phyloP scores from a whole-genome alignment of 2,113 vertebrate genomes.

The crab-eating macaque (Macaca fascicularis) region DNA sequence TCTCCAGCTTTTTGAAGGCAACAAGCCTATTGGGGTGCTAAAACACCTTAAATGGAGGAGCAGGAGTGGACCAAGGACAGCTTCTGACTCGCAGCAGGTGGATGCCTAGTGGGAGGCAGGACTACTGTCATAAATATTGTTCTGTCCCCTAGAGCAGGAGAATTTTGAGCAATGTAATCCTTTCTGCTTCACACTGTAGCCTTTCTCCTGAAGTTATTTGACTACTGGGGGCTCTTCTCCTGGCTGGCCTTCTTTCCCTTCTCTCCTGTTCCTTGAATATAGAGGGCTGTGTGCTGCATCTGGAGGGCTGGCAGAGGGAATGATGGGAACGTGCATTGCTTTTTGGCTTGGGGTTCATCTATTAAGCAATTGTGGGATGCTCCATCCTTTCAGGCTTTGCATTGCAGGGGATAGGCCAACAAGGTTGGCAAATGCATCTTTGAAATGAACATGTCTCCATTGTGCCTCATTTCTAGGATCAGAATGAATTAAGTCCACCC shows the following conservation, averaged over 20 bases:
- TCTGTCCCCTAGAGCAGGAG: not conserved
- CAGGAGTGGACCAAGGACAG: not conserved
- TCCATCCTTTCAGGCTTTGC: not conserved
- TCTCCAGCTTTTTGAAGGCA: not conserved
- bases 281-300: not conserved
- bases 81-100: not conserved
- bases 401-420: not conserved
- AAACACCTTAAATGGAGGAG: not conserved
- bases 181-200: not conserved
- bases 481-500: not conserved
- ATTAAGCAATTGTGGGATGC: not conserved
- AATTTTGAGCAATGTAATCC: not conserved
- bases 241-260: not conserved
- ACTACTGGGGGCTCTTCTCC: not conserved
- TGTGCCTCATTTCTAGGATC: not conserved
- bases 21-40: not conserved
- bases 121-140: not conserved
- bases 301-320: not conserved
- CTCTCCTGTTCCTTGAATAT: not conserved
- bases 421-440: not conserved
- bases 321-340: not conserved
- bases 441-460: not conserved
- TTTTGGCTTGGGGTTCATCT: not conserved
- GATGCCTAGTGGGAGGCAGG: not conserved
- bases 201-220: not conserved